Percentiles rank a stretch among this genome's conserved stretches.
phyloP scores from a whole-genome alignment of 2,797 vertebrate species.

The Clarias fuscus region DNA sequence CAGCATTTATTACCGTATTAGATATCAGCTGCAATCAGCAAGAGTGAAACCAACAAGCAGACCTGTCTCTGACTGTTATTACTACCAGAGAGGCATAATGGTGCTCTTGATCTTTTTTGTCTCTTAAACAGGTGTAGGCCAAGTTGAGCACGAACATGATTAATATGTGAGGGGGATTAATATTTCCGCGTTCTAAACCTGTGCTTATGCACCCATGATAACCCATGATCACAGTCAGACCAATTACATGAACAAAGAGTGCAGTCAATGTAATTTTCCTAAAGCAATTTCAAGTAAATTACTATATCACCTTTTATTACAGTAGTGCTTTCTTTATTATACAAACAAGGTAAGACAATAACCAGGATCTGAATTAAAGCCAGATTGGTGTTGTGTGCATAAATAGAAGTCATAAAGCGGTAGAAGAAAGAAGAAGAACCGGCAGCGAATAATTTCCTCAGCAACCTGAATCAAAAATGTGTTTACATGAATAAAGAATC shows the following conservation, averaged over 20 bases:
- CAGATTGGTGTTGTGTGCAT: conserved; percentile 12
- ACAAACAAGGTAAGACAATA: neutral
- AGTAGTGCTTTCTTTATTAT: neutral
- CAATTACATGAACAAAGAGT: neutral
- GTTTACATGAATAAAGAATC: conserved; percentile 72
- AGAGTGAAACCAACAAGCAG: conserved; percentile 10
- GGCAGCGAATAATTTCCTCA: conserved; percentile 66
- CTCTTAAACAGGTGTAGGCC: neutral
- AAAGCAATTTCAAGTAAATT: neutral
- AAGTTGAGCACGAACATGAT: neutral
- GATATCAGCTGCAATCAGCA: conserved; percentile 34
- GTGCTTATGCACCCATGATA: neutral
- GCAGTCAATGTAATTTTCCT: neutral
- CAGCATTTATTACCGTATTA: conserved; percentile 37
- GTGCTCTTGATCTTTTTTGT: neutral
- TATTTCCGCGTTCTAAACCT: neutral
- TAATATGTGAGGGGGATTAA: neutral
- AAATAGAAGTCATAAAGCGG: conserved; percentile 39
- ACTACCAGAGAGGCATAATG: neutral
- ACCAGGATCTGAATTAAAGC: neutral
- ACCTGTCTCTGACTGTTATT: conserved; percentile 19
- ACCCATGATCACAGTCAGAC: neutral
- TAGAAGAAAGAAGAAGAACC: conserved; percentile 59
- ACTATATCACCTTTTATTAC: neutral
- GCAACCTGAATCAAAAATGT: conserved; percentile 61